Conservation (phyloP, 1,140 invertebrate genomes). For the Drosophila kikkawai region DNA sequence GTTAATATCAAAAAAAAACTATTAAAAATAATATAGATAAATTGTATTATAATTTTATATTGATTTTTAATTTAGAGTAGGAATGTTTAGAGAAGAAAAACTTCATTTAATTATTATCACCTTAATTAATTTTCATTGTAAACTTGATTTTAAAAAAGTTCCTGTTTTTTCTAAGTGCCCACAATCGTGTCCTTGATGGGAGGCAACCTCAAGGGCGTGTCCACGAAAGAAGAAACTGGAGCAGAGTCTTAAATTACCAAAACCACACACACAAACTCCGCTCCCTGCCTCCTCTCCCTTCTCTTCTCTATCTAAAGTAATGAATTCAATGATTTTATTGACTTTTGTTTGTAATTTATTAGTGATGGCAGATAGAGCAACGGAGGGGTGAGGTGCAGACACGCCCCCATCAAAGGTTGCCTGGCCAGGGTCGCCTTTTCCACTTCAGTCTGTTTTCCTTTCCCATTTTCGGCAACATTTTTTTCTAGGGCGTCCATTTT, state of each 20-base stretch:
- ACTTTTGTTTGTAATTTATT: constrained; percentile 82
- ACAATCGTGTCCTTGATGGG: constrained; percentile 50
- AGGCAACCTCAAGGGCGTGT: constrained; percentile 66
- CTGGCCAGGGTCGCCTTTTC: constrained; percentile 25
- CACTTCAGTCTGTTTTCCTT: constrained; percentile 29
- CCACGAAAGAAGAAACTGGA: constrained; percentile 50
- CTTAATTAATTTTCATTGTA: no score
- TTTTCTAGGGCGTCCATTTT: constrained; percentile 32
- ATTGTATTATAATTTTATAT: accelerated
- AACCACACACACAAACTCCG: constrained; percentile 25
- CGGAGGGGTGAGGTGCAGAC: constrained; percentile 16
- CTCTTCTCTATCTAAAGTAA: constrained; percentile 38
- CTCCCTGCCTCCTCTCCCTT: not conserved
- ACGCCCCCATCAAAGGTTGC: constrained; percentile 51
- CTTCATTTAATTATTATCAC: no score
- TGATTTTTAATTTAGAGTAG: no score
- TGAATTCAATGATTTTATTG: constrained; percentile 82
- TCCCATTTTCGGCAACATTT: constrained; percentile 38
- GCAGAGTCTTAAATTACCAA: constrained; percentile 70
- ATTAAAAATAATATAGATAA: no score
- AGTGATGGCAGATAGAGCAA: constrained; percentile 41
- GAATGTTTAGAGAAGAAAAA: no score
- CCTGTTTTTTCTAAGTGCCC: constrained; percentile 4
- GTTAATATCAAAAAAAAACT: no score
- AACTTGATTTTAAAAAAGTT: not conserved